Conservation (phyloP, 2,888 invertebrate species). For the Apeira syringaria region DNA sequence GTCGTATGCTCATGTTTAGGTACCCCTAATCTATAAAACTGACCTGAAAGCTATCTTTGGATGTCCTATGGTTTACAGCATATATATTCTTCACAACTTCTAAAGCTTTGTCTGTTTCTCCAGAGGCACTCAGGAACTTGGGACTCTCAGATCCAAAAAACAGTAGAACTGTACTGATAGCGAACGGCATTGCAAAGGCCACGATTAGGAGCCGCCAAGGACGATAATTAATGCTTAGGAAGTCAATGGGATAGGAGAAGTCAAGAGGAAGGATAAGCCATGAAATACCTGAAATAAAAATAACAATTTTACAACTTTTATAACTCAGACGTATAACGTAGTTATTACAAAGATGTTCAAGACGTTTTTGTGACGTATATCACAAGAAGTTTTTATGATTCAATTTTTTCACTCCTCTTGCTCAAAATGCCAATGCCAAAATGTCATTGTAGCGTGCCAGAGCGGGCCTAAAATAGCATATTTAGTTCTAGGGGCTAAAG, state of each 20-base stretch:
- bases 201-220: slow-evolving; percentile 91
- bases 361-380: no score
- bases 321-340: no score
- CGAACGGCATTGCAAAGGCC: slow-evolving; percentile 85
- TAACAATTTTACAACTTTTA: no score
- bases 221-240: slow-evolving; percentile 82
- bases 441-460: no score
- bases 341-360: no score
- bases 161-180: slow-evolving; percentile 83
- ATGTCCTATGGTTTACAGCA: slow-evolving; percentile 51
- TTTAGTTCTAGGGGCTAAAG: no score
- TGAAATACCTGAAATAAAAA: slow-evolving; percentile 85
- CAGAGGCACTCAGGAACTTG: slow-evolving; percentile 87
- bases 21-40: no score
- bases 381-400: no score
- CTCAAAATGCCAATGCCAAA: no score
- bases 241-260: slow-evolving; percentile 63
- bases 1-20: no score
- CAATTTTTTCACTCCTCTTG: no score
- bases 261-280: slow-evolving; percentile 87
- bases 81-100: slow-evolving; percentile 66
- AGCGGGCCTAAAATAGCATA: no score
- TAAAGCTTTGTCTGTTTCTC: slow-evolving; percentile 83
- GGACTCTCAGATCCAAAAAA: slow-evolving; percentile 90
- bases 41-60: slow-evolving; percentile 60